Conservation (phyloP, 2,888 invertebrate genomes). For the Malthinus seriepunctatus region DNA sequence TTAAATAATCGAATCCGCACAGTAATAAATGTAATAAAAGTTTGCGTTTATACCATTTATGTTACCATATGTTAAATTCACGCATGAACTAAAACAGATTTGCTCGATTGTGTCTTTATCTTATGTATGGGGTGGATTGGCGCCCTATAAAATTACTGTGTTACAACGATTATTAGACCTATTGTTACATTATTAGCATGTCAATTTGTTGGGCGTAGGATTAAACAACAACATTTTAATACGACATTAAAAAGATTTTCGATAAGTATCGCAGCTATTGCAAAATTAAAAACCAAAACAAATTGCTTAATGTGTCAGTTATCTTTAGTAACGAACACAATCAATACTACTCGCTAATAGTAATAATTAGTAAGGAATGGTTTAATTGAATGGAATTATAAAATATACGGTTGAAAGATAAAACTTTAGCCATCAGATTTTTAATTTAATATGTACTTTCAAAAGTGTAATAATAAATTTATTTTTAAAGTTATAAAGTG, state of each 20-base stretch:
- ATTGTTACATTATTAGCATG: constrained; percentile 37
- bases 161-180: constrained; percentile 38
- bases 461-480: no score
- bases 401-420: no score
- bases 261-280: no score
- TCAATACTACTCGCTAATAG: no score
- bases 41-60: constrained; percentile 23
- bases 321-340: no score
- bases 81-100: constrained; percentile 36
- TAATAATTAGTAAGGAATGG: no score
- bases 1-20: background rate
- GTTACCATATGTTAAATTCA: constrained; percentile 35
- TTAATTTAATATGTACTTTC: no score
- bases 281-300: no score
- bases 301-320: no score
- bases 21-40: constrained; percentile 20
- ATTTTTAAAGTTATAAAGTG: no score
- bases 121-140: constrained; percentile 32
- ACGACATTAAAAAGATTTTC: background rate
- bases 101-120: constrained; percentile 40
- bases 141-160: constrained; percentile 36
- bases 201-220: constrained; percentile 15
- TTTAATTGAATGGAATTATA: no score
- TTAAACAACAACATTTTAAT: constrained; percentile 9
- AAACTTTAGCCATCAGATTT: no score